Evolutionary conservation across 2,888 invertebrate genomes (phyloP), one percentile per base, ranked within the genome.

Genomic region (Cantharis rustica): DNA sequence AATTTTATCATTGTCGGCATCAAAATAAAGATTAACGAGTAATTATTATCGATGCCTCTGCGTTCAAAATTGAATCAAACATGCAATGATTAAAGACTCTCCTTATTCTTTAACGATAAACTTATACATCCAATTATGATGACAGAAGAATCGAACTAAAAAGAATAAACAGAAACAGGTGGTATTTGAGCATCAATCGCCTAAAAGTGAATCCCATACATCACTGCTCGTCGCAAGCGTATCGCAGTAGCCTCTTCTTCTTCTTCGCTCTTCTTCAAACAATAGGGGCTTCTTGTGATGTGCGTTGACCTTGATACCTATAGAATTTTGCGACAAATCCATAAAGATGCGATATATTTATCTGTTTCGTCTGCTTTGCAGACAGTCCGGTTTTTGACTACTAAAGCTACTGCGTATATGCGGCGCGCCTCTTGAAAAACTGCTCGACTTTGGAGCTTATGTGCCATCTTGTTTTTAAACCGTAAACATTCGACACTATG

Each of bases 271-370:
- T n/a, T 70, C 78, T 78, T 76, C 68, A 78, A 78, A 81, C 79
- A 80, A 80, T 81, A 79, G 79, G 78, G 80, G 78, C 77, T 70
- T 78, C 78, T 62, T 79, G 76, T 76, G 77, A 77, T 81, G 80
- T 82, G 79, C 79, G 79, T 82, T 83, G 81, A 80, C 84, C 83
- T 84, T 83, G 83, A 78, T 80, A 81, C 80, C 79, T 76, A 80
- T 80, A 81, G 83, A 83, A 83, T 84, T 84, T 84, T 82, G 82
- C 82, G 81, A 83, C 82, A 83, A 84, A 84, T 83, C 84, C 83
- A 84, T 83, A 83, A 83, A 84, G 84, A 82, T 82, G 83, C 79
- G 81, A 80, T 78, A 80, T 82, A 85, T 85, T 85, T 85, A 86
- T 85, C 80, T 82, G 83, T 85, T 85, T 84, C 85, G 85, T 85